A percentile compares a stretch with the other conserved stretches of the same genome.
Evolutionary conservation across 2,113 vertebrate species (phyloP).

Genomic region (human (Homo sapiens)): DNA sequence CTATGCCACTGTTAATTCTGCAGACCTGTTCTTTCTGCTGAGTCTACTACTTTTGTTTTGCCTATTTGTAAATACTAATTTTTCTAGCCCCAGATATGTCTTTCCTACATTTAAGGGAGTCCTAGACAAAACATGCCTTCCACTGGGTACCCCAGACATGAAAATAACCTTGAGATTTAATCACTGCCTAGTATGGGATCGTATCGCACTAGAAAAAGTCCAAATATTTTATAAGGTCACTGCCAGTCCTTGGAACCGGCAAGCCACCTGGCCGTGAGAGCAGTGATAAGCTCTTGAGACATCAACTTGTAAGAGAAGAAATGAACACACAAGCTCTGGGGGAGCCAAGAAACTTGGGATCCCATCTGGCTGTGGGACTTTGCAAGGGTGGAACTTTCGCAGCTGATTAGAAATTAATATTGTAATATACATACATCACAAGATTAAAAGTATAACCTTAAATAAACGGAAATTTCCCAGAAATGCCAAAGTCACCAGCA

Average conservation of each 20-base stretch:
- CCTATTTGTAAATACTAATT: not conserved
- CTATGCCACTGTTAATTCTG: not conserved
- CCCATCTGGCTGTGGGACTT: not conserved
- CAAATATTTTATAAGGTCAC: not conserved
- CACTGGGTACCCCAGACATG: not conserved
- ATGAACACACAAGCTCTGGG: not conserved
- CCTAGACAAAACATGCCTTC: conserved; percentile 53
- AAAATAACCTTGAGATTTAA: conserved; percentile 10
- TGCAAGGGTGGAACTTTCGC: no score
- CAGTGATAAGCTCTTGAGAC: not conserved
- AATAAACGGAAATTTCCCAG: no score
- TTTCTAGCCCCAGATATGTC: not conserved
- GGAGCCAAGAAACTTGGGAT: not conserved
- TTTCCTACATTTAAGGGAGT: not conserved
- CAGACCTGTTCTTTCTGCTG: not conserved
- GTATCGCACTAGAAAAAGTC: not conserved
- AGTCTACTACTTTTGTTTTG: not conserved
- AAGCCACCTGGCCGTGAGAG: not conserved
- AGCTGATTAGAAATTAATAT: no score
- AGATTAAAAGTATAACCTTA: no score
- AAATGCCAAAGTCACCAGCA: no score
- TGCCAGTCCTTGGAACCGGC: not conserved
- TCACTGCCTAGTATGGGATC: not conserved
- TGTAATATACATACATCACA: no score
- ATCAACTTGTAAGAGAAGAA: not conserved